Evolutionary conservation across 1,140 invertebrate species (phyloP), one percentile per base, ranked within the genome.

Genomic region (Platorchestia sp.): DNA sequence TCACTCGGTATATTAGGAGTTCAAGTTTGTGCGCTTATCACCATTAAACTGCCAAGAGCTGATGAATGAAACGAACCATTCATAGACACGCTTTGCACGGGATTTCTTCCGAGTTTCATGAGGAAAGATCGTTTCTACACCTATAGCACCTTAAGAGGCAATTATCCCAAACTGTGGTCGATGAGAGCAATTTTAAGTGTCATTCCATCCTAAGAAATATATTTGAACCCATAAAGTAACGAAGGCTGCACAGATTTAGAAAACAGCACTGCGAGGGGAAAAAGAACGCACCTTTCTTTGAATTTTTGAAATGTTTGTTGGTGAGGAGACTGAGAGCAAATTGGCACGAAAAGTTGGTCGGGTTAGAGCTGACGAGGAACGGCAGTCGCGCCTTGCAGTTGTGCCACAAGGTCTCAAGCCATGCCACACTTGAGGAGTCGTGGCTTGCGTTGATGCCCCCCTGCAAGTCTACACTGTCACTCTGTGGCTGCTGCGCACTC

Each of bases 351-450:
- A 59, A 96, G 45, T 59, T 95, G 95, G 95, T 95, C 41, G 96
- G 95, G 40, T 95, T 97, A 96, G 98, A 98, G 0, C 98, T 97
- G 59, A 99, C 97, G 36, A 99, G 97, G 6, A 98, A 98, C n/a
- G 98, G 97, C 96, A 99, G 98, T 89, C 99, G 97, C 87, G 98
- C 97, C 16, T 98, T 97, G 97, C 99, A 99, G 97, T 99, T 99
- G 45, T 97, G 97, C 97, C 98, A 99, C 97, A 99, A 99, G 43
- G 98, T 98, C 1, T 97, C 96, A 42, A 99, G 97, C 99, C 99
- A 99, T 10, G 6, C 44, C 91, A 47, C 91, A n/a, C n/a, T n/a
- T n/a, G n/a, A n/a, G n/a, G n/a, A n/a, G 0, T 10, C 91, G 10
- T 19, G 41, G 87, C 87, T 27, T 75, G 43, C 42, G 14, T 3